Evolutionary conservation across 1,140 invertebrate species (phyloP).

Genomic region (Grapholita molesta): DNA sequence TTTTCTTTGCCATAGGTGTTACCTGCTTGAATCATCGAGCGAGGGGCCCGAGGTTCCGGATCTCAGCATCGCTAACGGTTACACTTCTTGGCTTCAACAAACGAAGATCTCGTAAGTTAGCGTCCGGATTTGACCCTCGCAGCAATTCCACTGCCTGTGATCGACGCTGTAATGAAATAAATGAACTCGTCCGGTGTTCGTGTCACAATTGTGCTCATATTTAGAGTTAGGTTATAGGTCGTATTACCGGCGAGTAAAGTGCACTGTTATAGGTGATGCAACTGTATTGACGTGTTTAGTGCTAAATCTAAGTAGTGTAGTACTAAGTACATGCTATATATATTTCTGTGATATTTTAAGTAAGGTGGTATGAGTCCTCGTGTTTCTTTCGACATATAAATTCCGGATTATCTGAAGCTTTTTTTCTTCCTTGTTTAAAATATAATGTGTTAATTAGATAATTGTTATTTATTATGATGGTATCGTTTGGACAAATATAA

Average conservation of each 20-base stretch:
- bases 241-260: slow-evolving; percentile 5
- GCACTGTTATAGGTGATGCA: slow-evolving; percentile 13
- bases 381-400: slow-evolving; percentile 3
- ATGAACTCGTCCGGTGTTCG: slow-evolving; percentile 63
- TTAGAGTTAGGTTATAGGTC: neutral
- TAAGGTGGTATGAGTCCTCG: slow-evolving; percentile 2
- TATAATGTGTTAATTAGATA: neutral
- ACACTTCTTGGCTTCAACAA: neutral
- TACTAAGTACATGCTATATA: slow-evolving; percentile 11
- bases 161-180: slow-evolving; percentile 63
- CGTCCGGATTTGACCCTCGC: slow-evolving; percentile 40
- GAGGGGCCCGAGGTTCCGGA: slow-evolving; percentile 23
- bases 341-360: slow-evolving; percentile 15
- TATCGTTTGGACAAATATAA: neutral
- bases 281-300: slow-evolving; percentile 7
- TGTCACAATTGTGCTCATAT: slow-evolving; percentile 42
- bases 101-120: slow-evolving; percentile 25
- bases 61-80: neutral
- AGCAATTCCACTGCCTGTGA: slow-evolving; percentile 64
- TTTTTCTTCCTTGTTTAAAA: neutral
- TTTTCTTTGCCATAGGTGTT: slow-evolving; percentile 55
- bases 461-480: neutral
- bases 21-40: slow-evolving; percentile 52
- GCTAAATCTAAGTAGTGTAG: neutral
- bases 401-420: no score